Base-by-base conservation (phyloP, 2,797 vertebrate genomes). In the Schizopygopsis pylzovi region DNA sequence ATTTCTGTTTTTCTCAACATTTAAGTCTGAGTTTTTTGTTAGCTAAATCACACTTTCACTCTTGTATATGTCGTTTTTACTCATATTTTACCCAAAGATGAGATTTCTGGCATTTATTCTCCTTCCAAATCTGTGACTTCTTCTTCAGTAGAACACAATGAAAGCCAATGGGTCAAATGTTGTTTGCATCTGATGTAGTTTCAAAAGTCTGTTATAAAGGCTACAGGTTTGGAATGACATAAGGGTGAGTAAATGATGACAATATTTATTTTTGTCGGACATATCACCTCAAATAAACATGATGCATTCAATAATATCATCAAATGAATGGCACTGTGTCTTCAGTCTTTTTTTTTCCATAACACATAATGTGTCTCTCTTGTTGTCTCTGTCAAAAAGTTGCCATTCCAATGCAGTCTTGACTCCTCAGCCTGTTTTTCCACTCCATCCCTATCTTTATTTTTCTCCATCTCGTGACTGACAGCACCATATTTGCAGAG, bases 381-480 rank as follows among this genome's bases (percentile, higher is more conserved):
- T 76, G 65, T n/a, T 59, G 22, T 33, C 56, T 63, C 59, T 43
- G 6, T 47, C n/a, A 25, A 13, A 39, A 39, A n/a, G 20, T 70
- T 28, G 5, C 67, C n/a, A 9, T n/a, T 15, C 20, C 13, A n/a
- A 20, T 25, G 10, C 47, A 70, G 11, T 54, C 49, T 22, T 79
- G 63, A 59, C 61, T 79, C 39, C 39, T 79, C 65, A 71, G 83
- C 83, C 83, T 70, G 83, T 84, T 79, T 79, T 85, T 85, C 75
- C 25, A 79, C 83, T 85, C 22, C 18, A 37, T 85, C 78, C 61
- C 72, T 68, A n/a, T 61, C 45, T 70, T 39, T 73, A 54, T 41
- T 82, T 28, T 41, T 65, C 22, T 82, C 59, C 88, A 81, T 79
- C 70, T 90, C 85, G 10, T 90, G 89, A 90, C 77, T 92, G 92